Conservation (phyloP, 1,140 invertebrate species). For the Trichomalopsis sarcophagae region DNA sequence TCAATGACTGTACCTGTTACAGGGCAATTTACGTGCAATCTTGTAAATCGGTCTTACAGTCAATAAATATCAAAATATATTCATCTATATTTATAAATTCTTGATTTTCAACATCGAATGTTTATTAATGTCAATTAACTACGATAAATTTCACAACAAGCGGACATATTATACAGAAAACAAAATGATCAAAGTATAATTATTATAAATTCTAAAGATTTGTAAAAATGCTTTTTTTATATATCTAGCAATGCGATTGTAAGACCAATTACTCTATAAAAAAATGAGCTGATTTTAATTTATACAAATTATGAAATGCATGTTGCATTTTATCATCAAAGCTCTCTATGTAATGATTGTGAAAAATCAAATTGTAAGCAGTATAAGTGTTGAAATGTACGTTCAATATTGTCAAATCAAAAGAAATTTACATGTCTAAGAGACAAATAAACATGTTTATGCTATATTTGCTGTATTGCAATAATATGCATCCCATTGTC, state of each 20-base stretch:
- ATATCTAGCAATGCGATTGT: neutral
- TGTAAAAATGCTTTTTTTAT: neutral
- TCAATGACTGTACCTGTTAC: neutral
- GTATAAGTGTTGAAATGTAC: conserved; percentile 39
- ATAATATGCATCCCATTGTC: neutral
- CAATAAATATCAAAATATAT: neutral
- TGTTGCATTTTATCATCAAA: conserved; percentile 33
- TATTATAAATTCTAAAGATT: neutral
- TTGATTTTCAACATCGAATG: neutral
- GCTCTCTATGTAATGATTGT: conserved; percentile 51
- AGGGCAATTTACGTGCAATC: neutral
- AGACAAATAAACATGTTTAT: conserved; percentile 20
- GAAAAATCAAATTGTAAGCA: conserved; percentile 32
- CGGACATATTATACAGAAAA: neutral
- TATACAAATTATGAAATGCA: neutral
- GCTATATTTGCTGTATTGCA: neutral
- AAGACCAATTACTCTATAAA: neutral
- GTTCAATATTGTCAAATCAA: conserved; percentile 36
- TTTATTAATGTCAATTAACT: neutral
- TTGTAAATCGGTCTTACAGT: neutral
- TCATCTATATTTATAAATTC: neutral
- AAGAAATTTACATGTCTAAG: conserved; percentile 36
- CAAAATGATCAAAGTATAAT: neutral
- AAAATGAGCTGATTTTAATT: neutral
- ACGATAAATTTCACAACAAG: neutral